These are phyloP conservation scores for Elegia similella DNA, from an alignment of 2,888 invertebrate genomes.

Conservation along the genomic window DNA sequence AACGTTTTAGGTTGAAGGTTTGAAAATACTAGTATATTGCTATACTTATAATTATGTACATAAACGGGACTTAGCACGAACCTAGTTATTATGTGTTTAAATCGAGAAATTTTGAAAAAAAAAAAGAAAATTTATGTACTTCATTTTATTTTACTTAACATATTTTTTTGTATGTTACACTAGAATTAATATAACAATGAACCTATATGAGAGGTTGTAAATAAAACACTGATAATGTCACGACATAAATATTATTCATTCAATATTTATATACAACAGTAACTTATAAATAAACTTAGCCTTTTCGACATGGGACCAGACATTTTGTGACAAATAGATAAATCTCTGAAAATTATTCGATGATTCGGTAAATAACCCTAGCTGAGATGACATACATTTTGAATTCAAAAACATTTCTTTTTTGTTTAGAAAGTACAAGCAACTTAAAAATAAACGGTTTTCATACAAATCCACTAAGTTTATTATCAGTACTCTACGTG, in stretches of 20 bases:
- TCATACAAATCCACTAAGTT: no score
- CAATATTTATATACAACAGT: slow-evolving; percentile 66
- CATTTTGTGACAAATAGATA: slow-evolving; percentile 9
- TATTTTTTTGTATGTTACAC: background rate
- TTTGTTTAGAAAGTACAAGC: background rate
- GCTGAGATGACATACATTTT: background rate
- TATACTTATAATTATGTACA: no score
- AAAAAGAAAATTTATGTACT: no score
- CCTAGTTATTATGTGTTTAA: no score
- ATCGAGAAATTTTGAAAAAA: no score
- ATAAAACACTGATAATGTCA: slow-evolving; percentile 62
- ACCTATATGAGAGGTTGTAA: slow-evolving; percentile 37
- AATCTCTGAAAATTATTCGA: background rate
- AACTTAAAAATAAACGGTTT: background rate
- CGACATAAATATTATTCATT: slow-evolving; percentile 68
- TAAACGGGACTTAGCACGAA: no score
- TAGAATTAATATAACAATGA: background rate
- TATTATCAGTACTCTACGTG: no score
- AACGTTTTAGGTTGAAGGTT: no score
- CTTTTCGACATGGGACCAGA: slow-evolving; percentile 18
- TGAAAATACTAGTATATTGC: no score
- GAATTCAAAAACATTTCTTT: background rate
- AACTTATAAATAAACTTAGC: background rate
- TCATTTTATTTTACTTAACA: no score
- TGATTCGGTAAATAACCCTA: background rate